Evolutionary conservation across 2,113 vertebrate genomes (phyloP).

Genomic region (Hyperopisus bebe): DNA sequence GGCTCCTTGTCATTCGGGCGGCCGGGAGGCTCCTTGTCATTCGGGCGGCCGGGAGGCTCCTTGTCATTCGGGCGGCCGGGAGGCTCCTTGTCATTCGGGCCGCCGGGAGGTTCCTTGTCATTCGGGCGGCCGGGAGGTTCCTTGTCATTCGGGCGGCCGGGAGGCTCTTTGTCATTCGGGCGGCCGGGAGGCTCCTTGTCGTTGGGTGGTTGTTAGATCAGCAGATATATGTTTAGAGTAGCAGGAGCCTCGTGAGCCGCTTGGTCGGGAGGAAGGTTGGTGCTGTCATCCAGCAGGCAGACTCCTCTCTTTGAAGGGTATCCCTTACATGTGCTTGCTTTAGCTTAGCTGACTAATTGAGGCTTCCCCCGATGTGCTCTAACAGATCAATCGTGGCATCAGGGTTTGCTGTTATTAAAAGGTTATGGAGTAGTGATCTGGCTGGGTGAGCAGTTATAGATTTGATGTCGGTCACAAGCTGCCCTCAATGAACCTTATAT

Average conservation of each 20-base stretch:
- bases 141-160: no score
- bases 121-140: neutral
- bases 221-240: conserved; percentile 15
- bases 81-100: neutral
- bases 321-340: neutral
- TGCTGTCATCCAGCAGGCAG: neutral
- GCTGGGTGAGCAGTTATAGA: neutral
- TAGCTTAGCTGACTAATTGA: neutral
- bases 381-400: neutral
- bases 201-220: conserved; percentile 21
- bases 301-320: neutral
- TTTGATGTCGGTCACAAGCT: neutral
- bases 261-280: neutral
- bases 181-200: neutral
- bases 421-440: neutral
- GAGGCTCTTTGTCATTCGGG: neutral
- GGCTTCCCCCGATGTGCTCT: neutral
- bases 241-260: neutral
- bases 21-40: neutral
- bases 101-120: conserved; percentile 11
- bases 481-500: neutral
- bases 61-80: neutral
- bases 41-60: no score
- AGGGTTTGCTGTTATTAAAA: neutral
- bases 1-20: neutral